A percentile compares a stretch with the other conserved stretches of the same genome.
Evolutionary conservation across 1,140 invertebrate species (phyloP).

Genomic region (Caenorhabditis remanei): DNA sequence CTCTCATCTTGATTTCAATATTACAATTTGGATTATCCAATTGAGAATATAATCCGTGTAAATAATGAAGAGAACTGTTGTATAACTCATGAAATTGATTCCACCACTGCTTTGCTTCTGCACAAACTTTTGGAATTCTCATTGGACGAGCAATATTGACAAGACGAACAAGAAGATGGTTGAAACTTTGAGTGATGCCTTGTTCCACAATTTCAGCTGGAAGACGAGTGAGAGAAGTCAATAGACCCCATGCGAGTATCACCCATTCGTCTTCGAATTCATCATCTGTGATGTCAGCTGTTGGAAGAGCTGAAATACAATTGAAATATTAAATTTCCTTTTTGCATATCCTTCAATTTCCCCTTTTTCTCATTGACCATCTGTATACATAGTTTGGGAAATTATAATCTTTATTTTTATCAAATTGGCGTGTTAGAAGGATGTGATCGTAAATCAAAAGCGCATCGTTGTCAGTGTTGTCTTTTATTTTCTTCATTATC

Average conservation of each 20-base stretch:
- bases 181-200: conserved; percentile 10
- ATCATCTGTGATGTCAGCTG: neutral
- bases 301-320: conserved; percentile 11
- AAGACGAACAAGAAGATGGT: conserved; percentile 22
- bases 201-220: neutral
- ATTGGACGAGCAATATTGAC: conserved; percentile 48
- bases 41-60: conserved; percentile 33
- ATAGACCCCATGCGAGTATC: conserved; percentile 8
- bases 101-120: conserved; percentile 29
- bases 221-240: conserved; percentile 10
- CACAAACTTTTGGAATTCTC: conserved; percentile 32
- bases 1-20: conserved; percentile 43
- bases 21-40: conserved; percentile 40
- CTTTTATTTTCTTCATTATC: neutral
- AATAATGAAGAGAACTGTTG: conserved; percentile 11
- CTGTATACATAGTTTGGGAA: neutral
- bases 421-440: conserved; percentile 15
- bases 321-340: too few species aligned
- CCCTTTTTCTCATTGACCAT: neutral
- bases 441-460: conserved; percentile 50
- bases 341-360: too few species aligned
- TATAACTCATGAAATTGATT: conserved; percentile 4
- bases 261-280: conserved; percentile 53
- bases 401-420: neutral
- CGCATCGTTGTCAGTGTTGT: conserved; percentile 41